These are phyloP conservation scores for Micromys minutus DNA, from an alignment of 2,113 vertebrate species.

Conservation along the genomic window DNA sequence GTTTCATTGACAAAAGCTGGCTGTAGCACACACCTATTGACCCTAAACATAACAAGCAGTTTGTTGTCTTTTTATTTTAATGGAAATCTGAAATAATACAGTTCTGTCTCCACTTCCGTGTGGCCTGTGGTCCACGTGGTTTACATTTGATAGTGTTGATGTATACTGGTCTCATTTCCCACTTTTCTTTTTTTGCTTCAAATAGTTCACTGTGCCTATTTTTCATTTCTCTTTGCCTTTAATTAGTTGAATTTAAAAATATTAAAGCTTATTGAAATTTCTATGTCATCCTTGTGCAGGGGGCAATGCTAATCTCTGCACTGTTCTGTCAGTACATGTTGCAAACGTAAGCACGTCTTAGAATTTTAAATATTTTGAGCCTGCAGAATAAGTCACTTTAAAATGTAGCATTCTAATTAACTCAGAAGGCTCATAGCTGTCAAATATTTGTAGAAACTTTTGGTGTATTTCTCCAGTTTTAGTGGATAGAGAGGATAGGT, in stretches of 20 bases:
- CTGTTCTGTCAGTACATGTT: not conserved
- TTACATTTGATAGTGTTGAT: not conserved
- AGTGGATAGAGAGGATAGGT: not conserved
- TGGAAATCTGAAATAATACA: not conserved
- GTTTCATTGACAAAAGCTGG: not conserved
- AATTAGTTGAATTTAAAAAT: not conserved
- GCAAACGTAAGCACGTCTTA: not conserved
- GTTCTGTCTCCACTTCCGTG: not conserved
- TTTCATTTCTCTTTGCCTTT: not conserved
- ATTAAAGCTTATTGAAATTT: not conserved
- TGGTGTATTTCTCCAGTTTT: conserved; percentile 64
- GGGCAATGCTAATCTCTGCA: not conserved
- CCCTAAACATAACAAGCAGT: not conserved
- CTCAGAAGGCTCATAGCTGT: conserved; percentile 30
- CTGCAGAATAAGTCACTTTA: conserved; percentile 31
- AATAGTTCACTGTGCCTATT: not conserved
- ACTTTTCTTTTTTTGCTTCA: not conserved
- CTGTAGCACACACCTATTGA: not conserved
- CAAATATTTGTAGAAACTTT: conserved; percentile 44
- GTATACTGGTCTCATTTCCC: not conserved
- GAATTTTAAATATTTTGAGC: conserved; percentile 52
- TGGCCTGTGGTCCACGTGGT: not conserved
- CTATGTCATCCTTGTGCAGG: not conserved
- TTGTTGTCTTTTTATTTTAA: not conserved
- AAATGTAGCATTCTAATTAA: conserved; percentile 53